phyloP scores from a whole-genome alignment of 2,888 invertebrate genomes.

The Ormyrus pomaceus region DNA sequence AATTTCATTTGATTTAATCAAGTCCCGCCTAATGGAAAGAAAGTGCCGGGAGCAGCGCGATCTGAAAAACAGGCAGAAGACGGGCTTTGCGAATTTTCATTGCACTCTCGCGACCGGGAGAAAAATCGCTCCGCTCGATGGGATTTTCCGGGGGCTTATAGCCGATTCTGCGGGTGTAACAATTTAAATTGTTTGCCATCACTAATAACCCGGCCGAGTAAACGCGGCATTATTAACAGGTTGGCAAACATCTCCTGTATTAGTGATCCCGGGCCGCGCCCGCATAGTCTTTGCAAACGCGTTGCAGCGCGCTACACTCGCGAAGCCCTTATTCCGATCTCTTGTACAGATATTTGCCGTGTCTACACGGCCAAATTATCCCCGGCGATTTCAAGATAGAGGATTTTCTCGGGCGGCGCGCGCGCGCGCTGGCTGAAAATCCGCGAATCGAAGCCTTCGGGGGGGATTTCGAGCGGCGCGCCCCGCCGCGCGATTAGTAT shows the following conservation, averaged over 20 bases:
- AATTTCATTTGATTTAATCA: slow-evolving; percentile 52
- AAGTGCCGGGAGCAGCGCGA: slow-evolving; percentile 27
- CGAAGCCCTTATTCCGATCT: slow-evolving; percentile 68
- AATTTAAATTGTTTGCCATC: slow-evolving; percentile 74
- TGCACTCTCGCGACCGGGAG: background rate
- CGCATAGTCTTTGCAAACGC: slow-evolving; percentile 65
- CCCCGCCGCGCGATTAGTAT: background rate
- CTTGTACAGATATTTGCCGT: slow-evolving; percentile 74
- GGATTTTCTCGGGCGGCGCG: slow-evolving; percentile 64
- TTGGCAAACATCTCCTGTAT: slow-evolving; percentile 72
- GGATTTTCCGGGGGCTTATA: slow-evolving; percentile 20
- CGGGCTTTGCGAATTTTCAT: slow-evolving; percentile 26
- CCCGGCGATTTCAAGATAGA: slow-evolving; percentile 71
- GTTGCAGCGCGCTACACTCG: slow-evolving; percentile 48
- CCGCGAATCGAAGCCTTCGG: slow-evolving; percentile 71
- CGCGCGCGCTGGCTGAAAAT: background rate
- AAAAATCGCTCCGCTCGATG: slow-evolving; percentile 26
- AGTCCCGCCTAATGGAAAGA: slow-evolving; percentile 35
- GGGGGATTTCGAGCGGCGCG: slow-evolving; percentile 64
- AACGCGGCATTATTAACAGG: slow-evolving; percentile 74
- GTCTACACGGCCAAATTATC: slow-evolving; percentile 73
- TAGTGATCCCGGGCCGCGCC: slow-evolving; percentile 68
- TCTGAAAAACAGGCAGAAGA: background rate
- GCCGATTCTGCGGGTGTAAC: slow-evolving; percentile 65
- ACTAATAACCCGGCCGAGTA: slow-evolving; percentile 72